Evolutionary conservation across 2,888 invertebrate genomes (phyloP).

Genomic region (Lysandra coridon): DNA sequence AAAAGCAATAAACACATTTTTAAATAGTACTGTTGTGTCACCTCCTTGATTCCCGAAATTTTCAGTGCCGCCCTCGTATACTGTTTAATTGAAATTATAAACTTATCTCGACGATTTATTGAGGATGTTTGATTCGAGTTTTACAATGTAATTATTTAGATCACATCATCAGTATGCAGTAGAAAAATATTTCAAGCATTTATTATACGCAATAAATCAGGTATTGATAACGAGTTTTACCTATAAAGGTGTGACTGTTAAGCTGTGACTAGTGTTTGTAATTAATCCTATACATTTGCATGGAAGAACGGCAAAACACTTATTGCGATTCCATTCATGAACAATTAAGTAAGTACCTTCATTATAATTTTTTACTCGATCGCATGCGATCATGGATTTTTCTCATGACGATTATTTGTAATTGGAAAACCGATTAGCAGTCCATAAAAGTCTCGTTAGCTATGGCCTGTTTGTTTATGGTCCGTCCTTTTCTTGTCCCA

Average conservation of each 20-base stretch:
- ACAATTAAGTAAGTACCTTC: slow-evolving; percentile 43
- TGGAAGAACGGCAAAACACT: slow-evolving; percentile 43
- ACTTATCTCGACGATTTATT: not conserved
- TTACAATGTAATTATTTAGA: not conserved
- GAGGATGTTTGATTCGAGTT: not conserved
- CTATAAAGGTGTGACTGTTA: slow-evolving; percentile 31
- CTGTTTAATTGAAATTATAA: not conserved
- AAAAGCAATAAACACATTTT: no score
- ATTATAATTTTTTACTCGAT: slow-evolving; percentile 42
- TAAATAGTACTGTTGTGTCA: no score
- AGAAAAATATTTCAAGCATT: slow-evolving; percentile 17
- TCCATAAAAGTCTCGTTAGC: slow-evolving; percentile 18
- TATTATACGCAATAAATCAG: not conserved
- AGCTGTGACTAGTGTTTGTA: slow-evolving; percentile 33
- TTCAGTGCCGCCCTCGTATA: no score
- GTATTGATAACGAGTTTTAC: slow-evolving; percentile 20
- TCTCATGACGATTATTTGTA: slow-evolving; percentile 33
- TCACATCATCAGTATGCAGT: slow-evolving; percentile 15
- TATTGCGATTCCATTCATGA: slow-evolving; percentile 52
- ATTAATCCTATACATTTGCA: slow-evolving; percentile 45
- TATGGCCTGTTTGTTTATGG: slow-evolving; percentile 24
- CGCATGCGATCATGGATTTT: slow-evolving; percentile 17
- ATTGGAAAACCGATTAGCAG: slow-evolving; percentile 29
- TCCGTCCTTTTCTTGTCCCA: slow-evolving; percentile 7
- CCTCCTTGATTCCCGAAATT: no score